Evolutionary conservation across 2,113 vertebrate genomes (phyloP), one percentile per base, ranked within the genome.

Genomic region (Caracal caracal): DNA sequence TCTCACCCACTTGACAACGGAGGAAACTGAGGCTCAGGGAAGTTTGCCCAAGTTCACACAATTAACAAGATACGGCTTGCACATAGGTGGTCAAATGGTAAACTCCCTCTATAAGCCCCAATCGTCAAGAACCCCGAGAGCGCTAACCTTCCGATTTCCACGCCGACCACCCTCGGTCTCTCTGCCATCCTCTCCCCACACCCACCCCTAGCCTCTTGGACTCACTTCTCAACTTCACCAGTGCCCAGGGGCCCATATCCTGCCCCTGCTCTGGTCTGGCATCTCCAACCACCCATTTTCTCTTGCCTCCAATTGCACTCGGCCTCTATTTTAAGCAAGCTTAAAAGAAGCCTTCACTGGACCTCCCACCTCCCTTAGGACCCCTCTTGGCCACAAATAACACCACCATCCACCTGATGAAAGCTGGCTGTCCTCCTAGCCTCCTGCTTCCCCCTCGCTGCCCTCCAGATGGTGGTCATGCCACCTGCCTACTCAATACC

Each of bases 291-390:
- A n/a, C 65, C 37, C 16, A 22, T 26, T 56, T 40, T 53, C 56
- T 76, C 56, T 33, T 37, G 63, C 17, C 65, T 85, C 76, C 70
- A 80, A 33, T 78, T 40, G 33, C 33, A 33, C 73, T 43, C 5
- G 30, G 30, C 70, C 47, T 53, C 16, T 28, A 37, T 61, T 66
- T 61, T n/a, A 93, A 96, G 88, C 30, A 61, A 24, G n/a, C 65
- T 53, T 16, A 9, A 51, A 80, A 80, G 71, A 37, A 56, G 24
- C 1, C 13, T 88, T 80, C 47, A 47, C 26, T 26, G 11, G 51
- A 20, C 26, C 51, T 63, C 61, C 43, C 19, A 40, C 61, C 43
- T 80, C 37, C 66, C 49, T 20, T 1, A 12, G 40, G 4, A 47
- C 11, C 17, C 51, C 63, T 40, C 40, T 35, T 26, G 37, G 47